Evolutionary conservation across 2,113 vertebrate genomes (phyloP).

Genomic region (Vicugna pacos): DNA sequence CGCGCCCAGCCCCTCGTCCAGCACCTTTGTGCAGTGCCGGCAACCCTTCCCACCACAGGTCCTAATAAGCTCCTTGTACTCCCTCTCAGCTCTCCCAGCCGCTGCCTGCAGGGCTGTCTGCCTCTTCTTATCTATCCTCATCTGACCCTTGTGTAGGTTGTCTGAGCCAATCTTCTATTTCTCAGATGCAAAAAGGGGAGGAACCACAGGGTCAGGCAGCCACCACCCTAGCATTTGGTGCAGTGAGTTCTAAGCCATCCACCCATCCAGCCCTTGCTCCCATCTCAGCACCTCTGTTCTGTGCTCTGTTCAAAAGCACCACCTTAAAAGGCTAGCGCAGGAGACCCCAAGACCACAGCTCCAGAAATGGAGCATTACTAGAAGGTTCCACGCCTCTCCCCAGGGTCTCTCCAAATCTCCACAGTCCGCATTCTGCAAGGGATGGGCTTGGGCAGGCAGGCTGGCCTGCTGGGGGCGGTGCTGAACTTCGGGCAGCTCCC

Average conservation of each 20-base stretch:
- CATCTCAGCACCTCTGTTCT: background rate
- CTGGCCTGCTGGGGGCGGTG: background rate
- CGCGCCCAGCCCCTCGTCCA: rapidly evolving
- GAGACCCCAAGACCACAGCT: background rate
- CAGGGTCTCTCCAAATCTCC: background rate
- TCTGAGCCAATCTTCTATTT: background rate
- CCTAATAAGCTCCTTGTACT: background rate
- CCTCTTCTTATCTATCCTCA: background rate
- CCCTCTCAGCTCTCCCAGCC: background rate
- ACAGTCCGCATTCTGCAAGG: background rate
- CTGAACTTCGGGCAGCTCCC: background rate
- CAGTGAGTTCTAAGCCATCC: background rate
- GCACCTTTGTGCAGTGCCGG: background rate
- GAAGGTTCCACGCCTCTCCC: background rate
- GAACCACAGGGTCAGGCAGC: background rate
- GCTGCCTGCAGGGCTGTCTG: background rate
- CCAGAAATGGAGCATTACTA: background rate
- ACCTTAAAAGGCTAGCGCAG: background rate
- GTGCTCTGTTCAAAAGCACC: background rate
- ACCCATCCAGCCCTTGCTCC: rapidly evolving
- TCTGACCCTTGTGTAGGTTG: background rate
- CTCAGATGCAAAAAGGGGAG: background rate
- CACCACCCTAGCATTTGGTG: background rate
- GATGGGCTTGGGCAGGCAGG: background rate
- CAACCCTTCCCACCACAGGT: background rate